Conservation (phyloP, 2,797 vertebrate genomes). For the Rachycentron canadum region DNA sequence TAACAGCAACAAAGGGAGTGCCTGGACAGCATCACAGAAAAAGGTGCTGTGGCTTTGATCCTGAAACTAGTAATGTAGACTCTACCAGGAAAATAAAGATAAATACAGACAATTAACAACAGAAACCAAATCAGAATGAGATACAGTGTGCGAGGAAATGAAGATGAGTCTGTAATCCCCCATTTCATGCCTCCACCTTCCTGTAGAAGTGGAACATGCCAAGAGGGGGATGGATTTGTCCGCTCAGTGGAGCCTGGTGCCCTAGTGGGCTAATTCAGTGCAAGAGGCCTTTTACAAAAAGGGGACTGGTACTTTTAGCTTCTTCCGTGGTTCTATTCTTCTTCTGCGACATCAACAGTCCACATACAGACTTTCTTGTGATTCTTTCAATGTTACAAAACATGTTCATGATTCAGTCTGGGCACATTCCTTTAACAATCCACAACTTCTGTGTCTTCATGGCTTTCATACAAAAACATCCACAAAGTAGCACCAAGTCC, state of each 20-base stretch:
- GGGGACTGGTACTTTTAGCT: slow-evolving; percentile 57
- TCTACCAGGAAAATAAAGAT: slow-evolving; percentile 31
- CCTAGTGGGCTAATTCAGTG: slow-evolving; percentile 72
- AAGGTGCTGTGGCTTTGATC: slow-evolving; percentile 64
- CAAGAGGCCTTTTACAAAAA: slow-evolving; percentile 71
- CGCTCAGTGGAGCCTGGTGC: slow-evolving; percentile 42
- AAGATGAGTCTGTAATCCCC: slow-evolving; percentile 60
- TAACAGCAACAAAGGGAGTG: slow-evolving; percentile 24
- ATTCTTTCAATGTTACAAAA: slow-evolving; percentile 63
- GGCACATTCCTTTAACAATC: slow-evolving; percentile 61
- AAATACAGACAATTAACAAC: slow-evolving; percentile 32
- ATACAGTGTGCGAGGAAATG: slow-evolving; percentile 47
- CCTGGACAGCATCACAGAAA: slow-evolving; percentile 40
- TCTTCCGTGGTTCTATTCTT: slow-evolving; percentile 63
- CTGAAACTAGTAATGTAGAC: slow-evolving; percentile 46
- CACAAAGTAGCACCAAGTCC: slow-evolving; percentile 36
- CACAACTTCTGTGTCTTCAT: slow-evolving; percentile 39
- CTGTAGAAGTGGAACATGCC: slow-evolving; percentile 35
- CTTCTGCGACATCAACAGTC: slow-evolving; percentile 41
- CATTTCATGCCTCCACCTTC: slow-evolving; percentile 45
- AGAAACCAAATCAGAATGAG: slow-evolving; percentile 41
- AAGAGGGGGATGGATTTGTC: slow-evolving; percentile 48
- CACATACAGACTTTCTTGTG: slow-evolving; percentile 47
- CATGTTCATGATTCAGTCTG: slow-evolving; percentile 49
- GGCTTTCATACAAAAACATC: slow-evolving; percentile 47